Base-by-base conservation (phyloP, 92 coral and sea anemone genomes). In the Heliopora coerulea region DNA sequence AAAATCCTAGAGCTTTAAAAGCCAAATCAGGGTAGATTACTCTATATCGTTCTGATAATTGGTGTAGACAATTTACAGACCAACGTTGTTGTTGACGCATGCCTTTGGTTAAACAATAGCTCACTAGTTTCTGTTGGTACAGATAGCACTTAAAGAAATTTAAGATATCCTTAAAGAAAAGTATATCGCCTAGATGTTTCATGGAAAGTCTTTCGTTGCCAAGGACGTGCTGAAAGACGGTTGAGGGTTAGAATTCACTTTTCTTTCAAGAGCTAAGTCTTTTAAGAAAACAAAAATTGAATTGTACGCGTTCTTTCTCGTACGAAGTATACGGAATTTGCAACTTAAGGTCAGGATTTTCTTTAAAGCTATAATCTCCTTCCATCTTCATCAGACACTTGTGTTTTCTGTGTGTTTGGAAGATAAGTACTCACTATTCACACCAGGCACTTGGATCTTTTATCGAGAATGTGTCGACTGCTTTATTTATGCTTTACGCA, bases 401-500 rank as follows among this genome's bases (percentile, higher is more conserved):
- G 7, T 3, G 34, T 28, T 33, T 15, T 28, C 40, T 33, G 20
- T 15, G 19, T 61, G 34, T 26, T 37, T 42, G 19, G 2, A 48
- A 68, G 60, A 29, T 56, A 11, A 49, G 49, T 17, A 48, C 28
- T 49, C 56, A 48, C 15, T 49, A 7, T 48, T 41, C 59, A 29
- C 40, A 35, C 30, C 32, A 34, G 18, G 33, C 26, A 50, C 58
- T 68, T 68, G 75, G 35, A 52, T 42, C 75, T 50, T 49, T 49
- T 50, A 68, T 54, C 54, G 60, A 42, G 75, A 68, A 68, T 42
- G 75, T 68, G 75, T 68, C 75, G 75, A 68, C 75, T 68, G 54
- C 75, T 68, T 50, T 28, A 56, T 68, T 68, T 68, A 28, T 68
- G 25, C 50, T 68, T 68, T 68, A 56, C 75, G 54, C 59, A 50